Conservation (phyloP, 2,888 invertebrate species). For the Teinopalpus imperialis region DNA sequence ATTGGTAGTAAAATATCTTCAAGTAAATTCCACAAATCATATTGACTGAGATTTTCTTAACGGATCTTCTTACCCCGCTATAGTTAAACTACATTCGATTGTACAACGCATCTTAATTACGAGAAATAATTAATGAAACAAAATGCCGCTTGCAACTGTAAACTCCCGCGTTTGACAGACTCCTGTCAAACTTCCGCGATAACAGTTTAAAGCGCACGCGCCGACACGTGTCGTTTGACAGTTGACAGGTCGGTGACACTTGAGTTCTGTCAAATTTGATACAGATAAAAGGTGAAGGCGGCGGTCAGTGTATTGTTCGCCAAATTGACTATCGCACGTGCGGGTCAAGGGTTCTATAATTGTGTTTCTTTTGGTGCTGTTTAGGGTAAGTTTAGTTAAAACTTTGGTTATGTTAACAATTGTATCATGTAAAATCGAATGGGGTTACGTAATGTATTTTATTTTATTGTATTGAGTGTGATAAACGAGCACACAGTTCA, state of each 20-base stretch:
- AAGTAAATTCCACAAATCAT: too few species aligned
- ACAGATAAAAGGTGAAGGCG: constrained; percentile 44
- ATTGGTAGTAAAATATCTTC: too few species aligned
- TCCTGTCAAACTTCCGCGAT: constrained; percentile 60
- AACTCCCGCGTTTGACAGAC: constrained; percentile 56
- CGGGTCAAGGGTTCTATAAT: constrained; percentile 34
- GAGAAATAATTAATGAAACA: too few species aligned
- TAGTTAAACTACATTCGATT: too few species aligned
- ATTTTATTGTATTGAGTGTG: too few species aligned
- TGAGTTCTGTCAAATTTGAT: constrained; percentile 55
- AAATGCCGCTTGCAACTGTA: constrained; percentile 37
- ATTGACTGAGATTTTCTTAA: too few species aligned
- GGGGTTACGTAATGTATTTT: too few species aligned
- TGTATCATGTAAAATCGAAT: too few species aligned
- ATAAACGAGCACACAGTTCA: too few species aligned
- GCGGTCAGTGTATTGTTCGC: constrained; percentile 54
- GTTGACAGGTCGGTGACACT: constrained; percentile 54
- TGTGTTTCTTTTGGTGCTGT: constrained; percentile 7
- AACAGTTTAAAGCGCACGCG: constrained; percentile 70
- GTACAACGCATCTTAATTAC: too few species aligned
- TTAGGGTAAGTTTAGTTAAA: constrained; percentile 4
- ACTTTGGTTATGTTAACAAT: constrained; percentile 10
- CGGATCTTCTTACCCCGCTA: too few species aligned
- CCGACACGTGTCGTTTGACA: constrained; percentile 66
- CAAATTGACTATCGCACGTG: constrained; percentile 54